Percentiles rank a stretch among this genome's conserved stretches.
phyloP scores from a whole-genome alignment of 2,888 invertebrate species.

The Rugalucina vietnamica region DNA sequence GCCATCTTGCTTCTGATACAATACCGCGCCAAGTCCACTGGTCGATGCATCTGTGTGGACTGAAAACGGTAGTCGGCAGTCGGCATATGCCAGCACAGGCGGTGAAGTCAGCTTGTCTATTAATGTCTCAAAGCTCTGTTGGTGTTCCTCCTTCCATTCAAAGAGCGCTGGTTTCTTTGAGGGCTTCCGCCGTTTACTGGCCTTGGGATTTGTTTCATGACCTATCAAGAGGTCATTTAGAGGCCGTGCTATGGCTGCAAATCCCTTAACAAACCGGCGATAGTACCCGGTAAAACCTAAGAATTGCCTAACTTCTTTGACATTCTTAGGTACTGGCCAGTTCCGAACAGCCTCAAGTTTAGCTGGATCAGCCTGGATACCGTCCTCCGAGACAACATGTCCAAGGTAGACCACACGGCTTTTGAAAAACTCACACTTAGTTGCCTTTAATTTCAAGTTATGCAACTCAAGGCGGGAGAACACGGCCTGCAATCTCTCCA shows the following conservation, averaged over 20 bases:
- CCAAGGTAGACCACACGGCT: background rate
- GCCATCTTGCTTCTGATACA: constrained; percentile 16
- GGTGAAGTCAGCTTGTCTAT: constrained; percentile 33
- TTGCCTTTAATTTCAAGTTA: constrained; percentile 6
- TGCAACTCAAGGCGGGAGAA: constrained; percentile 19
- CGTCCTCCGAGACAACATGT: background rate
- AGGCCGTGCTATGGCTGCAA: too few species aligned
- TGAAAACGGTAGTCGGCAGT: constrained; percentile 37
- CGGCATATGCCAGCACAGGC: constrained; percentile 48
- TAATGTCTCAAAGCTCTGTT: constrained; percentile 32
- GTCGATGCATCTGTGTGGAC: constrained; percentile 29
- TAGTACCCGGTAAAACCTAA: constrained; percentile 3
- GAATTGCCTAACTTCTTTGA: background rate
- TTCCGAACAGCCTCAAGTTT: background rate
- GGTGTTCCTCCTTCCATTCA: constrained; percentile 34
- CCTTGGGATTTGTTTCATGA: background rate
- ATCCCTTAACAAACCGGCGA: background rate
- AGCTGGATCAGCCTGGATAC: constrained; percentile 14
- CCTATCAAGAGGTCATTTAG: too few species aligned
- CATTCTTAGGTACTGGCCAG: background rate
- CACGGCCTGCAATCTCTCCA: constrained; percentile 3
- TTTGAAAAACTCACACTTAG: constrained; percentile 18
- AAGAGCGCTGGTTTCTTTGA: constrained; percentile 14
- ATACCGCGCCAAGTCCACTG: background rate
- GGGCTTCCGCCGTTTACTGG: background rate